Evolutionary conservation across 2,113 vertebrate species (phyloP).

Genomic region (Ammospiza nelsoni): DNA sequence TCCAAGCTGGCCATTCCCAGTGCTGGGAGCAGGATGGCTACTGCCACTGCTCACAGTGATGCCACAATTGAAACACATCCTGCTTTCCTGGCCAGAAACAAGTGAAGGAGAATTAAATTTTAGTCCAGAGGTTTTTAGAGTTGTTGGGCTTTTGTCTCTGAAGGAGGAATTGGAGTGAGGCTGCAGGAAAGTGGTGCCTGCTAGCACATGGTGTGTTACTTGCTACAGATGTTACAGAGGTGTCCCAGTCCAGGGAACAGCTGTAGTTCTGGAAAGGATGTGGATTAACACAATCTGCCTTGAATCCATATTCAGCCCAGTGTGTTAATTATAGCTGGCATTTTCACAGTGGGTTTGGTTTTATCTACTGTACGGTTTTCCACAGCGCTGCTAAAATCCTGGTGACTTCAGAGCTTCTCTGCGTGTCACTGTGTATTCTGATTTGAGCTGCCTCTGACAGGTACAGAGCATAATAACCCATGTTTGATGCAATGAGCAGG

Average conservation of each 20-base stretch:
- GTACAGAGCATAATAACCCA: conserved; percentile 2
- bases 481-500: conserved; percentile 50
- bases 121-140: neutral
- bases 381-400: neutral
- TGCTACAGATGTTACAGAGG: neutral
- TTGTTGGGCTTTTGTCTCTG: neutral
- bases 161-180: neutral
- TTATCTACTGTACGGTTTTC: neutral
- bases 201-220: neutral
- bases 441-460: conserved; percentile 51
- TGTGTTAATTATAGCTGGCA: neutral
- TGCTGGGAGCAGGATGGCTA: neutral
- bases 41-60: neutral
- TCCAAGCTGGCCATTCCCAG: rapidly evolving
- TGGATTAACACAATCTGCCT: neutral
- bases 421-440: neutral
- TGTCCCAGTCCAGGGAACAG: neutral
- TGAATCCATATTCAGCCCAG: neutral
- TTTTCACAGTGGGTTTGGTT: neutral
- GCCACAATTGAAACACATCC: neutral
- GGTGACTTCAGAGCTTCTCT: neutral
- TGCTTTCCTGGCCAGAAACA: neutral
- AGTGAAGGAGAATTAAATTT: neutral
- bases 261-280: neutral
- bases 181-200: neutral